A percentile compares a stretch with the other conserved stretches of the same genome.
These are phyloP conservation scores for Tridacna gigas DNA, from an alignment of 2,888 invertebrate species.

Conservation along the genomic window DNA sequence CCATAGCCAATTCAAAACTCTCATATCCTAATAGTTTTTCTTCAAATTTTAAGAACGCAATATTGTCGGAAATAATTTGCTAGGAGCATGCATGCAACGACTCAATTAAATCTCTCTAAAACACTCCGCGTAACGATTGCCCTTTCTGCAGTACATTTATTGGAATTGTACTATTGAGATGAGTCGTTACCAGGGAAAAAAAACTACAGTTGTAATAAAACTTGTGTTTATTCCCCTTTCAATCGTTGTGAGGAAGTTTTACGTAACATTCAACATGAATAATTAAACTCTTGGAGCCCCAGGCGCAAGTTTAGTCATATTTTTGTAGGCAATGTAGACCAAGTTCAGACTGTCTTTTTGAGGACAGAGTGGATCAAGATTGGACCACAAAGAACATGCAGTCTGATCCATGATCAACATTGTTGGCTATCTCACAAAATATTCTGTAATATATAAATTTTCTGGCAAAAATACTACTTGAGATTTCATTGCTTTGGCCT, in stretches of 20 bases:
- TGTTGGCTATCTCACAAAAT: too few relatives aligned
- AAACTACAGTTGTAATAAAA: background rate
- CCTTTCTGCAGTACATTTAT: constrained; percentile 39
- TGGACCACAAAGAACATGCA: too few relatives aligned
- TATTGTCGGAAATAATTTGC: constrained; percentile 34
- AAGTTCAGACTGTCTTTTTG: too few relatives aligned
- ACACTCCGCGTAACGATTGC: constrained; percentile 40
- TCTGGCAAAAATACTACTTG: too few relatives aligned
- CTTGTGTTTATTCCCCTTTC: constrained; percentile 16
- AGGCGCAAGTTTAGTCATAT: too few relatives aligned
- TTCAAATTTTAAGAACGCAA: constrained; percentile 22
- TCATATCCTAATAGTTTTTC: constrained; percentile 30
- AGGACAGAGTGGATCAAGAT: too few relatives aligned
- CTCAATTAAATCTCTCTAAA: constrained; percentile 46
- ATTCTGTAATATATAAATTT: too few relatives aligned
- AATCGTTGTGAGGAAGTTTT: constrained; percentile 7
- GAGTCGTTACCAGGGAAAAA: background rate
- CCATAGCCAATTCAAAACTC: constrained; percentile 24
- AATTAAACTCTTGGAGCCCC: background rate
- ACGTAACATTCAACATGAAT: constrained; percentile 26
- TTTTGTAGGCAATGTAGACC: too few relatives aligned
- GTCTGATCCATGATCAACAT: too few relatives aligned
- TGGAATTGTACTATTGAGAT: constrained; percentile 32
- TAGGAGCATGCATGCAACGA: constrained; percentile 43
- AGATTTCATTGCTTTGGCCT: too few relatives aligned